Percentiles rank a stretch among this genome's conserved stretches.
Conservation (phyloP, 64 coral and sea anemone species). For the Porites australiensis region DNA sequence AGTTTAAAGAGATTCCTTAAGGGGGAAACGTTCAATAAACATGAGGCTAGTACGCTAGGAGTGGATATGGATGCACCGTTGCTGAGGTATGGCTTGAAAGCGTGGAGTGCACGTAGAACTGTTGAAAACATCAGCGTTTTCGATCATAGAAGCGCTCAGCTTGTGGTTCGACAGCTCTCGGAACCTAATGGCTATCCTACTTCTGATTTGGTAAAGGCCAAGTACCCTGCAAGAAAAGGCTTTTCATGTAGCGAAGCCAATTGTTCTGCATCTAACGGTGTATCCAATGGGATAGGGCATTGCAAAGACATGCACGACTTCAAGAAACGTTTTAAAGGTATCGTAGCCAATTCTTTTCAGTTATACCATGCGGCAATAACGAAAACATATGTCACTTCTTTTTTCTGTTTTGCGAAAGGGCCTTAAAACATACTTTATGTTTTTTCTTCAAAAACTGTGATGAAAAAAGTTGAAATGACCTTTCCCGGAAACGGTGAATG, state of each 20-base stretch:
- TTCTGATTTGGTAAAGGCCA: not conserved
- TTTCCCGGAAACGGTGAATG: too few relatives aligned
- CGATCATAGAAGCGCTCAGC: conserved; percentile 42
- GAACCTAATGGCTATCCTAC: not conserved
- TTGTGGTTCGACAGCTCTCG: conserved; percentile 20
- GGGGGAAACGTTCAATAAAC: conserved; percentile 22
- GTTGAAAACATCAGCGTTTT: conserved; percentile 22
- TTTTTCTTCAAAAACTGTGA: too few relatives aligned
- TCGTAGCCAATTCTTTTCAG: too few relatives aligned
- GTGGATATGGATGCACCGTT: conserved; percentile 8
- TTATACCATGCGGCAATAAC: too few relatives aligned
- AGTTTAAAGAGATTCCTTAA: conserved; percentile 23
- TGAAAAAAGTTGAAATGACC: too few relatives aligned
- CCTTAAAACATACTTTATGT: too few relatives aligned
- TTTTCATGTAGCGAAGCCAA: not conserved
- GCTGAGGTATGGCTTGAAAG: not conserved
- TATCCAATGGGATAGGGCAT: not conserved
- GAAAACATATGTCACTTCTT: too few relatives aligned
- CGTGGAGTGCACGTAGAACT: conserved; percentile 7
- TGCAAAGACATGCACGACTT: too few relatives aligned
- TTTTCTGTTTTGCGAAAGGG: too few relatives aligned
- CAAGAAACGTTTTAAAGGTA: too few relatives aligned
- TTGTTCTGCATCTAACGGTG: not conserved
- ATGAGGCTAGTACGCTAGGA: conserved; percentile 9
- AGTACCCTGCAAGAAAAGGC: not conserved